Evolutionary conservation across 2,797 vertebrate genomes (phyloP).

Genomic region (Cephalopachus bancanus): DNA sequence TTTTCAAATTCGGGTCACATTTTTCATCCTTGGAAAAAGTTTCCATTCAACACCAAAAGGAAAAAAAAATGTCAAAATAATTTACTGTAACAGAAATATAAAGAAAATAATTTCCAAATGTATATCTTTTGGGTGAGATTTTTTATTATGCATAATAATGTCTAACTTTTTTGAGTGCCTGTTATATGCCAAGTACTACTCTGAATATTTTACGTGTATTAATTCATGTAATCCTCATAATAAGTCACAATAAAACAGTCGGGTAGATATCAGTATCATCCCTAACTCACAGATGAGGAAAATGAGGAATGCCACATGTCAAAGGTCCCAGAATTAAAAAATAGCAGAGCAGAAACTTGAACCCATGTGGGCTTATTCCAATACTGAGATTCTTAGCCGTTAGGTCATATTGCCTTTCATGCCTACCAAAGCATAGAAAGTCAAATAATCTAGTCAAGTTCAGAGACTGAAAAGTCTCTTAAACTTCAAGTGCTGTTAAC

Average conservation of each 20-base stretch:
- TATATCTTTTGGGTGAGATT: background rate
- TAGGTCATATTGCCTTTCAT: background rate
- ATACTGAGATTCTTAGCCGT: background rate
- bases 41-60: constrained; percentile 51
- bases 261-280: background rate
- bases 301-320: background rate
- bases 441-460: constrained; percentile 39
- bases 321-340: constrained; percentile 5
- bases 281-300: background rate
- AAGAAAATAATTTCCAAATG: constrained; percentile 21
- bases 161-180: background rate
- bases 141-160: constrained; percentile 1
- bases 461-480: background rate
- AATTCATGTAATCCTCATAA: background rate
- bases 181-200: background rate
- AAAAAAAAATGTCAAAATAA: constrained; percentile 11
- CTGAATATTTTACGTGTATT: background rate
- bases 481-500: constrained; percentile 9
- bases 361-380: background rate
- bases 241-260: background rate
- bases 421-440: background rate
- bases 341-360: background rate
- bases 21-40: constrained; percentile 41
- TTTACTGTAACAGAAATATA: constrained; percentile 38
- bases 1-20: constrained; percentile 13